Base-by-base conservation (phyloP, 2,113 vertebrate genomes). In the Sinocyclocheilus anshuiensis region DNA sequence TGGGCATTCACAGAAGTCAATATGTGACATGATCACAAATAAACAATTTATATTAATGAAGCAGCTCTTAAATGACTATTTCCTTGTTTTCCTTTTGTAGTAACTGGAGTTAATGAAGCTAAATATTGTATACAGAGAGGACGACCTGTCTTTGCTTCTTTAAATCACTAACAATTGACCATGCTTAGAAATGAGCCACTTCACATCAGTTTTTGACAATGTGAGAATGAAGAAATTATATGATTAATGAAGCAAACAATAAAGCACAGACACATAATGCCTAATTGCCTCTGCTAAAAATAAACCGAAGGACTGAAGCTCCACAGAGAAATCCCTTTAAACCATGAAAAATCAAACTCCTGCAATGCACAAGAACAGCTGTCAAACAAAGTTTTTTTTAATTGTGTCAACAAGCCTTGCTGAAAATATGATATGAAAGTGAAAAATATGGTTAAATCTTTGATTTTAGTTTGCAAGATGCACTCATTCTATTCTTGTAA, bases 101-200 rank as follows among this genome's bases (percentile, higher is more conserved):
- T 69, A 69, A 33, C 26, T 69, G 6, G 13, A 69, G 8, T 39
- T 72, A 72, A 72, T 72, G 69, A 72, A 72, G 69, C 69, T 42
- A 12, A 42, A 55, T 50, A 26, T 26, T 50, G 29, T 57, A 18
- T 20, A 36, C 16, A 2, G 15, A 36, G 29, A 4, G 9, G 22
- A 57, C 6, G 9, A 55, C 18, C 50, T 3, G 20, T 12, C 71
- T 74, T n/a, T 29, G 20, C 16, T 15, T 39, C 55, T 78, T 20
- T 33, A 57, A 57, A 36, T 59, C 20, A 61, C 20, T 2, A 79
- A 39, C 55, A 59, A 79, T 61, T 39, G 10, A 42, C 20, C 53
- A 59, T 22, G 20, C 15, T 59, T 12, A 36, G 11, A 55, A 55
- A 55, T 1, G 42, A 39, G 39, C 0, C 4, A 57, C 53, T 20